These are phyloP conservation scores for Trypoxylus dichotomus DNA, from an alignment of 1,140 invertebrate genomes.

Conservation along the genomic window DNA sequence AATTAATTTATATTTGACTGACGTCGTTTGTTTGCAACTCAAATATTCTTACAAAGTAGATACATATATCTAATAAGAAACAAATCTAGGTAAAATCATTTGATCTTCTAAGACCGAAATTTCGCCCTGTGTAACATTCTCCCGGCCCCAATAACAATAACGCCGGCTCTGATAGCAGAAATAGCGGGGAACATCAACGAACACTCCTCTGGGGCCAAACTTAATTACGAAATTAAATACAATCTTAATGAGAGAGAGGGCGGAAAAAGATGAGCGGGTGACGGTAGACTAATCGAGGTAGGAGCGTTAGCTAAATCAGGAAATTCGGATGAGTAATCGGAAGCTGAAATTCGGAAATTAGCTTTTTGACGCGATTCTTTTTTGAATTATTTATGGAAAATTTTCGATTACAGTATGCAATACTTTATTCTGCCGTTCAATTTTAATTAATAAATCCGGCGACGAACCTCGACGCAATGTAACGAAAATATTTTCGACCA, in stretches of 20 bases:
- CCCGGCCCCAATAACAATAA: background rate
- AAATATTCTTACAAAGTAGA: too few species aligned
- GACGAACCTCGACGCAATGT: background rate
- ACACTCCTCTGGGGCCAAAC: background rate
- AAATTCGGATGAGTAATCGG: background rate
- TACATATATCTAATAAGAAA: too few species aligned
- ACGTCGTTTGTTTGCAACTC: too few species aligned
- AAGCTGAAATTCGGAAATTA: slow-evolving; percentile 5
- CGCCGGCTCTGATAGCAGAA: background rate
- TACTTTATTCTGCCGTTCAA: background rate
- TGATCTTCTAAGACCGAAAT: too few species aligned
- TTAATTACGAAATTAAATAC: slow-evolving; percentile 20
- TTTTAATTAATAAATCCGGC: background rate
- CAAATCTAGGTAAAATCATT: too few species aligned
- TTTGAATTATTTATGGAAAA: background rate
- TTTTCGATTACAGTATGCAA: background rate
- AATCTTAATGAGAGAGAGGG: slow-evolving; percentile 6
- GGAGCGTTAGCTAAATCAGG: background rate
- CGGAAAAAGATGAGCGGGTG: background rate
- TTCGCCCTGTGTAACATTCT: too few species aligned
- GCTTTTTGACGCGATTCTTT: background rate
- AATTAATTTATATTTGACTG: too few species aligned
- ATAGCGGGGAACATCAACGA: too few species aligned
- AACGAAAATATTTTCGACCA: background rate
- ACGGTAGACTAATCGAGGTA: background rate